Conservation (phyloP, 2,113 vertebrate genomes). For the Grammatotria lemairii region DNA sequence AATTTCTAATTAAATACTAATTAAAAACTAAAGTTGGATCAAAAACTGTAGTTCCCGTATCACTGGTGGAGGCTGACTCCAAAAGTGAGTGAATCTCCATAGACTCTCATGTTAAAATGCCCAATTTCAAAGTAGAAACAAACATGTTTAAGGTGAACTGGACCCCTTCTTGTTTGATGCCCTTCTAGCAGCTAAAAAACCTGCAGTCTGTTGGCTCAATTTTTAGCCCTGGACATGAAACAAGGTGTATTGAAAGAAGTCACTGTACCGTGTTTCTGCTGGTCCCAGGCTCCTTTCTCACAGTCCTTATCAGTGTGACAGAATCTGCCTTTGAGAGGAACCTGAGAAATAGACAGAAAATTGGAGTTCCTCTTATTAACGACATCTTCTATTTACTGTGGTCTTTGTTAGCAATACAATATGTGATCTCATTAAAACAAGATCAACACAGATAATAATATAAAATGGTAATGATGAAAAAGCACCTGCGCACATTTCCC, state of each 20-base stretch:
- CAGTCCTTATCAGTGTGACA: slow-evolving; percentile 71
- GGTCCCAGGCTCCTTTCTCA: slow-evolving; percentile 57
- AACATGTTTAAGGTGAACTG: not conserved
- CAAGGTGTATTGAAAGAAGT: fast-evolving
- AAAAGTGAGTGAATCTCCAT: not conserved
- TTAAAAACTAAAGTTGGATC: not conserved
- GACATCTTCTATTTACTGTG: fast-evolving
- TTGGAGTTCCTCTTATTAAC: not conserved
- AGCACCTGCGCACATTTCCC: slow-evolving; percentile 72
- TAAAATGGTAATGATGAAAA: not conserved
- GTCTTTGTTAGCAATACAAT: not conserved
- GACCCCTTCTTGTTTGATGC: not conserved
- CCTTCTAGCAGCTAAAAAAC: not conserved
- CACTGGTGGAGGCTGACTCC: fast-evolving
- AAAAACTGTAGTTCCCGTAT: not conserved
- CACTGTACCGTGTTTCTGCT: slow-evolving; percentile 73
- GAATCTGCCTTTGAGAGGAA: slow-evolving; percentile 22
- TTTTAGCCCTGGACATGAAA: not conserved
- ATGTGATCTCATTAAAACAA: not conserved
- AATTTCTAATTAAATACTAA: not conserved
- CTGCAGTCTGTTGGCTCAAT: not conserved
- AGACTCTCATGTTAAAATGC: not conserved
- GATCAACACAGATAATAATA: not conserved
- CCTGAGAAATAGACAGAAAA: slow-evolving; percentile 38
- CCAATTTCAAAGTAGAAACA: not conserved